Evolutionary conservation across 2,888 invertebrate species (phyloP).

Genomic region (Lepidocyrtinus sp.): DNA sequence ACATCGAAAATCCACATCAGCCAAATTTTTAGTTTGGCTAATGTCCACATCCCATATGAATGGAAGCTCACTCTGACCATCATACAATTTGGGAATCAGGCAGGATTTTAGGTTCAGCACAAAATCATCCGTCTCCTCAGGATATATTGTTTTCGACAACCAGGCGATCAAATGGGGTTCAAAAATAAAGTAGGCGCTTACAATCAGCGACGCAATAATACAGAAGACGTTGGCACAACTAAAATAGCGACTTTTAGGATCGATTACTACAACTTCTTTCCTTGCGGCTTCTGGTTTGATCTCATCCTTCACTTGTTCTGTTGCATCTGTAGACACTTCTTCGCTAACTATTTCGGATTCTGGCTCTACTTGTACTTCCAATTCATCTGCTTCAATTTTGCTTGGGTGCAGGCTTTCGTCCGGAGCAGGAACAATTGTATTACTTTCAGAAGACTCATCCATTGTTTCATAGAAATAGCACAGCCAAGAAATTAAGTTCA

Average conservation of each 20-base stretch:
- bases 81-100: conserved; percentile 23
- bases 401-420: neutral
- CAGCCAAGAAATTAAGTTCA: too few relatives aligned
- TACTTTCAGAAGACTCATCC: too few relatives aligned
- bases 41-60: conserved; percentile 30
- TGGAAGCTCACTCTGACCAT: conserved; percentile 32
- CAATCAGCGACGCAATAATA: conserved; percentile 4
- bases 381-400: neutral
- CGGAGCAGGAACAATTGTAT: too few relatives aligned
- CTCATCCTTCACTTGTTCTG: neutral
- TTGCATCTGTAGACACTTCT: neutral
- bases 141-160: conserved; percentile 25
- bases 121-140: conserved; percentile 30
- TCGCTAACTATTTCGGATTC: neutral
- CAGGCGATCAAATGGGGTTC: conserved; percentile 16
- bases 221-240: neutral
- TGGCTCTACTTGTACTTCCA: neutral
- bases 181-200: conserved; percentile 26
- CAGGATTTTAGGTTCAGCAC: conserved; percentile 21
- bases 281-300: neutral
- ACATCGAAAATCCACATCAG: conserved; percentile 13
- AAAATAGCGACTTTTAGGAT: conserved; percentile 26
- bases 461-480: too few relatives aligned
- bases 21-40: neutral
- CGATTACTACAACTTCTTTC: neutral